Evolutionary conservation across 2,797 vertebrate genomes (phyloP), one percentile per base, ranked within the genome.

Genomic region (Ctenopoma kingsleyae): DNA sequence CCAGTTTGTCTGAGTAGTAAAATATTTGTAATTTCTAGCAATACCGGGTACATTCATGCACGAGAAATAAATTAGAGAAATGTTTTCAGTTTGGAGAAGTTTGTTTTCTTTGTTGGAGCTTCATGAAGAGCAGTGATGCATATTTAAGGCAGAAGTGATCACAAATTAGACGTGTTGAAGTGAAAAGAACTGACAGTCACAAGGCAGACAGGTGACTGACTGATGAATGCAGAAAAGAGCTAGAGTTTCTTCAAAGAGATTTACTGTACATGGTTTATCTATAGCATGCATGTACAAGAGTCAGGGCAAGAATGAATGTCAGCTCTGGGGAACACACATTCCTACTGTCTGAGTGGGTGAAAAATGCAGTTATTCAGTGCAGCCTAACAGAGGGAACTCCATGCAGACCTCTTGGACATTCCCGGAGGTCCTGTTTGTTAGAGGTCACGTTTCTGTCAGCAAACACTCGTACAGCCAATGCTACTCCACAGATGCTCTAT

Each of bases 381-480:
- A 51, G 68, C 50, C 38, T 49, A 72, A 54, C 22, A 3, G 43
- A 79, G 53, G 67, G 74, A 81, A 78, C 76, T 85, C 66, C 69
- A 10, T 3, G 60, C 5, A 63, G 82, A 82, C 82, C 78, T 74
- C 59, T 59, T n/a, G 20, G 46, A 83, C 81, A 83, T 86, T 90
- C 77, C 80, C 16, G 3, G 62, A 82, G 72, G 85, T 90, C 70
- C 71, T 20, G 0, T 76, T 50, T 59, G 62, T 73, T 50, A 60
- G 61, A 53, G 64, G 62, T 63, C 67, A 51, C 3, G 9, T 63
- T 51, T 68, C 36, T 41, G 65, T 77, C 36, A 51, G 52, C 67
- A 76, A 55, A 36, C 35, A 36, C 35, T 36, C 11, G 11, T 43
- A 64, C 20, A 38, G 15, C 69, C 30, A 3, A 9, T 58, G 36